These are phyloP conservation scores for Corythaeola cristata DNA, from an alignment of 2,113 vertebrate genomes.

Conservation along the genomic window DNA sequence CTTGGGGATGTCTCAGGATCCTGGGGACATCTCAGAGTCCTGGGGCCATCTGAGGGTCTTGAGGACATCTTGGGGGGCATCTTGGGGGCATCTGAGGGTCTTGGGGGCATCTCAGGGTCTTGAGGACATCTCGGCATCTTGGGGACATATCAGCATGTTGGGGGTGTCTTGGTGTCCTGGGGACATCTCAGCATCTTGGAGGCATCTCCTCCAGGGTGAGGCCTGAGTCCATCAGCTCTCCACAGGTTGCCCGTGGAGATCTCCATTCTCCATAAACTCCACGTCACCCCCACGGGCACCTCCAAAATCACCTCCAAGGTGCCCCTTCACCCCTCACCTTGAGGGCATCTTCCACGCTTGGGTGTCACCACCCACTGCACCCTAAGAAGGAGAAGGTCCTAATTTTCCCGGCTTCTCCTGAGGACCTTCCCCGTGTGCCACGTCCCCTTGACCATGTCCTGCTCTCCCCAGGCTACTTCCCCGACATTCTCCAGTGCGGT, in stretches of 20 bases:
- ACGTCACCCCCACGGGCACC: too few species aligned
- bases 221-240: too few species aligned
- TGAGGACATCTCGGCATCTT: neutral
- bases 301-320: neutral
- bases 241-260: too few species aligned
- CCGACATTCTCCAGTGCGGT: conserved; percentile 74
- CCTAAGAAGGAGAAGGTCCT: too few species aligned
- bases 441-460: neutral
- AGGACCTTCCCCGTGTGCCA: neutral
- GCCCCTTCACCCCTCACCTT: neutral
- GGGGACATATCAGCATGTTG: too few species aligned
- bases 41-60: neutral
- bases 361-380: neutral
- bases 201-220: neutral
- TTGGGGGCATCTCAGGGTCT: too few species aligned
- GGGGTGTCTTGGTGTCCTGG: too few species aligned
- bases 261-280: fast-evolving
- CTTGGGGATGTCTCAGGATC: neutral
- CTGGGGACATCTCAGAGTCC: fast-evolving
- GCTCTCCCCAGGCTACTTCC: neutral
- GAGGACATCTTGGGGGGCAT: too few species aligned
- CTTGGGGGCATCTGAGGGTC: fast-evolving
- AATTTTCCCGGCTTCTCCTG: neutral
- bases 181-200: neutral
- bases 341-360: neutral